Evolutionary conservation across 2,888 invertebrate genomes (phyloP).

Genomic region (Athalia circularis): DNA sequence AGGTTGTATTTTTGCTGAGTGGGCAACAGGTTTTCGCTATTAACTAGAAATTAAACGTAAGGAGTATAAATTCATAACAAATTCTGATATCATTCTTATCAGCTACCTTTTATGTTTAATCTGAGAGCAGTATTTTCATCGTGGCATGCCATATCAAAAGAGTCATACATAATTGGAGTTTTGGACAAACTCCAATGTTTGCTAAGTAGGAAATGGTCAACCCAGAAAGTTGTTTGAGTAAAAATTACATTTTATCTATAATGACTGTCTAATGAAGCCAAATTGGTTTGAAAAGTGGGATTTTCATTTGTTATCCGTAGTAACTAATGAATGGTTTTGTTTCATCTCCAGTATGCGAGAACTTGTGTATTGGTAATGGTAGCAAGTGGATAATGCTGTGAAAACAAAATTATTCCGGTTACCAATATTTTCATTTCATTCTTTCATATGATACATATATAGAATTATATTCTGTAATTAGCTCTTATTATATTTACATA

Average conservation of each 20-base stretch:
- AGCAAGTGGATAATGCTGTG: not conserved
- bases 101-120: constrained; percentile 64
- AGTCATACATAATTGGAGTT: constrained; percentile 57
- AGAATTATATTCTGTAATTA: constrained; percentile 63
- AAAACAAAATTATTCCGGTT: not conserved
- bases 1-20: constrained; percentile 58
- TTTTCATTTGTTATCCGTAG: constrained; percentile 19
- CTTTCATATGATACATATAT: constrained; percentile 60
- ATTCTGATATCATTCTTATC: not conserved
- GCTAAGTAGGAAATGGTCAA: not conserved
- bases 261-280: not conserved
- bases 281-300: constrained; percentile 13
- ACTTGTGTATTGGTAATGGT: not conserved
- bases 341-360: not conserved
- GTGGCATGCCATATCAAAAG: constrained; percentile 64
- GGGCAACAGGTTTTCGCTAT: constrained; percentile 64
- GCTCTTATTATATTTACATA: constrained; percentile 69
- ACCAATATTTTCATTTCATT: constrained; percentile 48
- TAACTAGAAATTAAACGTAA: constrained; percentile 57
- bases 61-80: not conserved
- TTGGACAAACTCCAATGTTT: not conserved
- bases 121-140: constrained; percentile 60
- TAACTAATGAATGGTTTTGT: constrained; percentile 2
- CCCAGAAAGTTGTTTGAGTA: not conserved
- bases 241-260: constrained; percentile 20